These are phyloP conservation scores for Cremastobaeus sp. DNA, from an alignment of 2,888 invertebrate species.

Conservation along the genomic window DNA sequence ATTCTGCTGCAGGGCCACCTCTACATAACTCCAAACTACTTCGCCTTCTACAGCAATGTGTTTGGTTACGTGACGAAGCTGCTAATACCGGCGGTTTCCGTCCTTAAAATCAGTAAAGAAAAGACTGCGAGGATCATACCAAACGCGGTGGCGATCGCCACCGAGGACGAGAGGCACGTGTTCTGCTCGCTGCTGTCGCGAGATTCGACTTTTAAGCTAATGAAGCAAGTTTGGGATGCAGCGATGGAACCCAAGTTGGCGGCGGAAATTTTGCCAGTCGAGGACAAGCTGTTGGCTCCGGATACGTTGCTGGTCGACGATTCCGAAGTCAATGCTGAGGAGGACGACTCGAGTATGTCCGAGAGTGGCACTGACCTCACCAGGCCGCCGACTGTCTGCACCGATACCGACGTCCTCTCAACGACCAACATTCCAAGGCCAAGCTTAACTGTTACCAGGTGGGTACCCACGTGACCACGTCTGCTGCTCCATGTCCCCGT, in stretches of 20 bases:
- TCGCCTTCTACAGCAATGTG: slow-evolving; percentile 97
- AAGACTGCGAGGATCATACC: slow-evolving; percentile 96
- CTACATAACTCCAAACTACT: slow-evolving; percentile 95
- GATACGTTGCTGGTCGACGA: slow-evolving; percentile 72
- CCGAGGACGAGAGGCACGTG: slow-evolving; percentile 89
- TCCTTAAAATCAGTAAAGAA: slow-evolving; percentile 93
- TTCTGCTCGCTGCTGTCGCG: slow-evolving; percentile 94
- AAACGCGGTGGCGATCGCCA: slow-evolving; percentile 93
- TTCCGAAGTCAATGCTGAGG: slow-evolving; percentile 73
- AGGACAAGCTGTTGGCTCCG: slow-evolving; percentile 68
- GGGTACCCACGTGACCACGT: neutral
- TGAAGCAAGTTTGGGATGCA: slow-evolving; percentile 91
- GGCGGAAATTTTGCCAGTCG: slow-evolving; percentile 73
- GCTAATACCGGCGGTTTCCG: slow-evolving; percentile 91
- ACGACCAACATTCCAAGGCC: slow-evolving; percentile 68
- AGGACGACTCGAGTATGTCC: slow-evolving; percentile 78
- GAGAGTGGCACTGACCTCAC: slow-evolving; percentile 77
- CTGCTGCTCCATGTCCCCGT: neutral
- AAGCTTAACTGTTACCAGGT: slow-evolving; percentile 61
- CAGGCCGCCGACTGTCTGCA: slow-evolving; percentile 74
- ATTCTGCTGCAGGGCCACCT: slow-evolving; percentile 95
- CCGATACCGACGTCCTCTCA: slow-evolving; percentile 67
- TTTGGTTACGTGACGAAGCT: slow-evolving; percentile 96
- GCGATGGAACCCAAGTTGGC: slow-evolving; percentile 79
- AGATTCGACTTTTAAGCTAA: slow-evolving; percentile 91